Conservation (phyloP, 2,888 invertebrate species). For the Latheticus oryzae region DNA sequence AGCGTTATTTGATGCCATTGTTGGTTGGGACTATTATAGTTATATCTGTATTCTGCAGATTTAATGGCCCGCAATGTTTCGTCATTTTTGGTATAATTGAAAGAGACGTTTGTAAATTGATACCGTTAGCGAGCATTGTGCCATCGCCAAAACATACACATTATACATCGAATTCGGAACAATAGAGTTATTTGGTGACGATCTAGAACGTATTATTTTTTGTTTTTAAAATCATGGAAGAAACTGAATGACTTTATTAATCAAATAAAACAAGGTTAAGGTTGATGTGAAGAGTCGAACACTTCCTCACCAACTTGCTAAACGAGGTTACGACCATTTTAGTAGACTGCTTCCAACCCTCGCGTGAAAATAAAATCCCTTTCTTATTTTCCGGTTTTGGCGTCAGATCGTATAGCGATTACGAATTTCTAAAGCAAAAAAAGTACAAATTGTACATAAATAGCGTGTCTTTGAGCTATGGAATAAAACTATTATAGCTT, state of each 20-base stretch:
- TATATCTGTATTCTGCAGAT: slow-evolving; percentile 60
- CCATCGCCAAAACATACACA: slow-evolving; percentile 24
- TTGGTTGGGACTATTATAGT: slow-evolving; percentile 56
- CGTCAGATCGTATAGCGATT: slow-evolving; percentile 3
- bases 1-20: slow-evolving; percentile 55
- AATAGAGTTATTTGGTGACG: slow-evolving; percentile 34
- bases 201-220: slow-evolving; percentile 32
- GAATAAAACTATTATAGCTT: too few relatives aligned
- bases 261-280: slow-evolving; percentile 33
- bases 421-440: too few relatives aligned
- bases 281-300: slow-evolving; percentile 26
- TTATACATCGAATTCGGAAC: slow-evolving; percentile 34
- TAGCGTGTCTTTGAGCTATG: too few relatives aligned
- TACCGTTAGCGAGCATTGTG: slow-evolving; percentile 40
- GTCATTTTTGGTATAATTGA: slow-evolving; percentile 59
- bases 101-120: slow-evolving; percentile 51
- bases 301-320: slow-evolving; percentile 29
- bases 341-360: slow-evolving; percentile 16
- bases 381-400: slow-evolving; percentile 25
- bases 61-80: slow-evolving; percentile 58
- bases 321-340: slow-evolving; percentile 32
- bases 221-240: slow-evolving; percentile 23
- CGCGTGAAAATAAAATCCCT: slow-evolving; percentile 28
- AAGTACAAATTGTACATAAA: too few relatives aligned
- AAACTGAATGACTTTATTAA: slow-evolving; percentile 35